Evolutionary conservation across 2,113 vertebrate species (phyloP).

Genomic region (Platysteira castanea): DNA sequence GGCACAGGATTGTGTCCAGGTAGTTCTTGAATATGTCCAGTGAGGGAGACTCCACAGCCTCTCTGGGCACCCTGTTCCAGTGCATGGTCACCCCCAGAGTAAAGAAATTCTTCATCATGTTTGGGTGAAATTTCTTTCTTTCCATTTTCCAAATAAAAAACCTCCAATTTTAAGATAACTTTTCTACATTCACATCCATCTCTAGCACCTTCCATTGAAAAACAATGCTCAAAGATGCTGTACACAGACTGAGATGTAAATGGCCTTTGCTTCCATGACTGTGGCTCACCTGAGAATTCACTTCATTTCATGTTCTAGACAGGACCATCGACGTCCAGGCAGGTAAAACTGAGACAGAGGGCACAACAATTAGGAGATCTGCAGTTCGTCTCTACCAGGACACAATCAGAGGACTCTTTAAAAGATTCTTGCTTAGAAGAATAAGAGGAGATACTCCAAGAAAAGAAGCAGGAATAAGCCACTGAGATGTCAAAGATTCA

Average conservation of each 20-base stretch:
- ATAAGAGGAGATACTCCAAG: not conserved
- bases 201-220: not conserved
- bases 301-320: not conserved
- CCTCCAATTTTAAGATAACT: rapidly evolving
- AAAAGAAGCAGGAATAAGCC: not conserved
- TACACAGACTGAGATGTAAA: not conserved
- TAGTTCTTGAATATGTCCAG: not conserved
- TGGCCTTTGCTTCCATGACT: not conserved
- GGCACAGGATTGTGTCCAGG: not conserved
- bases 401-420: not conserved
- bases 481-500: not conserved
- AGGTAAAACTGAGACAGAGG: not conserved
- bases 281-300: not conserved
- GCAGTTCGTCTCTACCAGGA: not conserved
- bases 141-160: not conserved
- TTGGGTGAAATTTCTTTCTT: not conserved
- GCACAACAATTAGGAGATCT: not conserved
- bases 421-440: not conserved
- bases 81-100: not conserved
- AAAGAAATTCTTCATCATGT: not conserved
- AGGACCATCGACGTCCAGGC: not conserved
- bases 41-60: not conserved
- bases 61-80: no score
- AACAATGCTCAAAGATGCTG: not conserved
- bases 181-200: not conserved